Evolutionary conservation across 1,140 invertebrate species (phyloP), one percentile per base, ranked within the genome.

Genomic region (Macrotrachela quadricornifera): DNA sequence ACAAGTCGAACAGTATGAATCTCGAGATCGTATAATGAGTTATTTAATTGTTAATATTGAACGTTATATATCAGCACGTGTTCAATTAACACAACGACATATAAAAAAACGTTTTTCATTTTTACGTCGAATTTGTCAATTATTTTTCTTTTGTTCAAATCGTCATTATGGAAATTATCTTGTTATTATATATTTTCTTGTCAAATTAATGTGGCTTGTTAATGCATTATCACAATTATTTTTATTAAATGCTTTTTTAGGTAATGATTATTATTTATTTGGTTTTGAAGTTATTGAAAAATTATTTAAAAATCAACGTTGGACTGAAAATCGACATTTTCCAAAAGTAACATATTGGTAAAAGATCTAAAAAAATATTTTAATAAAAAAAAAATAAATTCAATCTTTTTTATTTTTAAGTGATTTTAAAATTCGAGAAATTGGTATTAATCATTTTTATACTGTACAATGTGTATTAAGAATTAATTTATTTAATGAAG

Each of bases 211-310:
- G 18, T 75, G 74, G 58, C 64, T 75, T 42, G 62, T 63, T 10
- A 75, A 75, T 60, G 71, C 70, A 14, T 65, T 75, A 30, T 66
- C 70, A 21, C 73, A 75, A 58, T 61, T 75, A n/a, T 75, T 75
- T 59, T 62, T 75, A 53, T 59, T 75, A 49, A 73, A 75, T 59
- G 61, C 63, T 45, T 73, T 75, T 55, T 58, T 75, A 39, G 71
- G 70, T 18, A 68, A 66, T 46, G 68, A 74, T 46, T 74, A 71
- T 56, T 66, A 71, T 57, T 43, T 69, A 10, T 71, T 68, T 61
- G 57, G 57, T 9, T 37, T 68, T 13, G 66, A 71, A 54, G 68
- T 73, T 16, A 49, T 74, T 0, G 49, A 63, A 42, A 65, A 70
- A 55, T 54, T 75, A 13, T 58, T 64, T 9, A 59, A 60, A 42